Base-by-base conservation (phyloP, 2,797 vertebrate species). In the Xerus rutilus region DNA sequence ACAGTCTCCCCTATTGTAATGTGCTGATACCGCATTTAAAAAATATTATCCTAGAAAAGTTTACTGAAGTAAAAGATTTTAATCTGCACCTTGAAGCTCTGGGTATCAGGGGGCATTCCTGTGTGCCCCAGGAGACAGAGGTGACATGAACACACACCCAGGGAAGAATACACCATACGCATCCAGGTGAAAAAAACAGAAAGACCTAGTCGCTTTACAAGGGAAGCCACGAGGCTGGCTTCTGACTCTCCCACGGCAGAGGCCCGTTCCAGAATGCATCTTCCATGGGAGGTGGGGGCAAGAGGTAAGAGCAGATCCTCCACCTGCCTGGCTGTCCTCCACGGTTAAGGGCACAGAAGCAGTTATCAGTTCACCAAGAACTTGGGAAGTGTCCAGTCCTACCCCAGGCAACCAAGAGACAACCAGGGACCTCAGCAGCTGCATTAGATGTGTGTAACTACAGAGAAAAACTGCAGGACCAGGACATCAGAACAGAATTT, bases 161-260 rank as follows among this genome's bases (percentile, higher is more conserved):
- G 72, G 43, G 28, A 47, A 6, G 1, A 17, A 47, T 5, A 30
- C 5, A 0, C 45, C 30, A 25, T 30, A 20, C 20, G 11, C 12
- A 10, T 2, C 43, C 72, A 15, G 43, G 72, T 13, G 8, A 14
- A 28, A 12, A 28, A 39, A 39, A 39, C 39, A 39, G 39, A 39
- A 28, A 14, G 43, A 15, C 5, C 7, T 7, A 3, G 73, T 9
- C 28, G 8, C 14, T 23, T 6, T 10, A 2, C 45, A 1, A 15
- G 47, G 74, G 76, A 54, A 30, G 32, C 49, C 12, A 32, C 18
- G 76, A 23, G 52, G 47, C 35, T 54, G 49, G 32, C 52, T 35
- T n/a, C 20, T 78, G 76, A 6, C 12, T 0, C 3, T 23, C 25
- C 77, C 35, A 10, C 7, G 2, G 13, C n/a, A 17, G 39, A 39